Conservation (phyloP, 2,797 vertebrate genomes). For the Poecilia wingei region DNA sequence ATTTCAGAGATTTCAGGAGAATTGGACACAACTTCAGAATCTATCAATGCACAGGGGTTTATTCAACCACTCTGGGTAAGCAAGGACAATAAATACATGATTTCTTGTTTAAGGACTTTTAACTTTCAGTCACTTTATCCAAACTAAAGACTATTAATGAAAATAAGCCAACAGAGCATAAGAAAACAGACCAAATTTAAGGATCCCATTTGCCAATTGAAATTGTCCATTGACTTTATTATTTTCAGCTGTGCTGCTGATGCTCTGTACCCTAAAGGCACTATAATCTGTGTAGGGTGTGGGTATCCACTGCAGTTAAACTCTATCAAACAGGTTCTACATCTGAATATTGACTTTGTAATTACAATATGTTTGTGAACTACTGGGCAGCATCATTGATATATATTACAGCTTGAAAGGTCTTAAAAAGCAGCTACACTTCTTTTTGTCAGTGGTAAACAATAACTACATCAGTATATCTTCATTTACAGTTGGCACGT, state of each 20-base stretch:
- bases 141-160: background rate
- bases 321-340: background rate
- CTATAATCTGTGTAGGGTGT: background rate
- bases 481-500: background rate
- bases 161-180: background rate
- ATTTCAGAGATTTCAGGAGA: background rate
- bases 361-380: background rate
- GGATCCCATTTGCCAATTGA: background rate
- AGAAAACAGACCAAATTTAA: background rate
- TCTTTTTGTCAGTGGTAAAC: background rate
- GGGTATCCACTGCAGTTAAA: background rate
- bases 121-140: background rate
- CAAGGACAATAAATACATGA: background rate
- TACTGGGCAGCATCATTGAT: background rate
- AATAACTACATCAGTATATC: background rate
- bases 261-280: background rate
- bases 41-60: background rate
- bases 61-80: background rate
- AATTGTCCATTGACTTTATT: background rate
- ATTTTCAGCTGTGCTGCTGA: background rate
- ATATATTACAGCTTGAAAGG: background rate
- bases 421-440: background rate
- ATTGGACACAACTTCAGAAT: background rate
- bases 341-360: background rate
- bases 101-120: background rate